Conservation (phyloP, 2,888 invertebrate genomes). For the Orthosia gothica region DNA sequence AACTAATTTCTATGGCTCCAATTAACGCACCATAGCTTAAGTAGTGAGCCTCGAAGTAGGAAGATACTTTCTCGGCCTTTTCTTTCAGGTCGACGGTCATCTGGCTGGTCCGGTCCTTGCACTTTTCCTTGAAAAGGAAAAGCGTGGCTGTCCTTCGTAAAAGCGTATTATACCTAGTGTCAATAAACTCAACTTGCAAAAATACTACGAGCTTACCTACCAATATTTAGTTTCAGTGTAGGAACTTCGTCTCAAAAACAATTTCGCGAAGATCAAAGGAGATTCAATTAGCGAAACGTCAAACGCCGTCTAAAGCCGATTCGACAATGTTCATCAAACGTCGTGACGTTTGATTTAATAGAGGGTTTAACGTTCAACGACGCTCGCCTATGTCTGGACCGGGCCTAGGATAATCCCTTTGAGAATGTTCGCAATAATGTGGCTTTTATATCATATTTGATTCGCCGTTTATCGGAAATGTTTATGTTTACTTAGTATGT, state of each 20-base stretch:
- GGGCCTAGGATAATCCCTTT: slow-evolving; percentile 25
- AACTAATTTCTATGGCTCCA: no score
- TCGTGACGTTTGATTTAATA: not conserved
- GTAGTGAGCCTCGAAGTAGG: no score
- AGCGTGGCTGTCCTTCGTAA: no score
- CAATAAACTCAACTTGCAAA: not conserved
- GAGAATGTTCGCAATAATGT: slow-evolving; percentile 6
- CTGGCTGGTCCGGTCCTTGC: no score
- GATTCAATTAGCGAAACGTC: slow-evolving; percentile 10
- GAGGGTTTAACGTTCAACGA: slow-evolving; percentile 12
- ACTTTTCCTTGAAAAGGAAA: no score
- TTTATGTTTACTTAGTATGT: slow-evolving; percentile 11
- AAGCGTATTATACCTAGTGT: not conserved
- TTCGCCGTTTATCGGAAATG: slow-evolving; percentile 10
- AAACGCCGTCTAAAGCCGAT: slow-evolving; percentile 1
- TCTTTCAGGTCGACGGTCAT: no score
- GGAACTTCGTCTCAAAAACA: not conserved
- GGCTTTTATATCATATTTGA: slow-evolving; percentile 7
- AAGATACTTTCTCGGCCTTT: no score
- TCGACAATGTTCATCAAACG: slow-evolving; percentile 17
- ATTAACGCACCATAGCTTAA: no score
- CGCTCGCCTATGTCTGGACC: not conserved
- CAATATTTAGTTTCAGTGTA: not conserved
- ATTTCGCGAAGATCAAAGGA: slow-evolving; percentile 5
- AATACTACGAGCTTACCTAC: not conserved